Evolutionary conservation across 1,140 invertebrate genomes (phyloP).

Genomic region (Brachionus rotundiformis): DNA sequence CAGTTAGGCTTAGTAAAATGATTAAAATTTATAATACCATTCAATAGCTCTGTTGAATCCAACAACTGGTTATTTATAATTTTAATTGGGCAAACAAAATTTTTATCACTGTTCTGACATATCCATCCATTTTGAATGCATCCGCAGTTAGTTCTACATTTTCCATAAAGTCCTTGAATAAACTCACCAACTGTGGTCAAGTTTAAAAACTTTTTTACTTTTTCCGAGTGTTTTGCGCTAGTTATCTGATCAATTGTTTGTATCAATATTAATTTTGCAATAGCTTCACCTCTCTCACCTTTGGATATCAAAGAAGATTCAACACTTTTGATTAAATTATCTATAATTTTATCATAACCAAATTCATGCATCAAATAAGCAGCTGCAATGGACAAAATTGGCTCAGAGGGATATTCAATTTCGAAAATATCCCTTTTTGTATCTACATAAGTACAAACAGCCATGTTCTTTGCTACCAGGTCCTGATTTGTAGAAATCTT

Average conservation of each 20-base stretch:
- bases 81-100: neutral
- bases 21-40: slow-evolving; percentile 34
- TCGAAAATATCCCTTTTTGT: neutral
- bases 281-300: neutral
- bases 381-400: neutral
- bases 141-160: neutral
- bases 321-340: neutral
- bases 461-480: neutral
- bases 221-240: no score
- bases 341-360: neutral
- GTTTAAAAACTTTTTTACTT: no score
- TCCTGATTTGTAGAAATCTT: neutral
- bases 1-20: neutral
- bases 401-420: neutral
- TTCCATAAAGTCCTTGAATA: neutral
- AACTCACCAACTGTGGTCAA: neutral
- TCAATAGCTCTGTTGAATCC: neutral
- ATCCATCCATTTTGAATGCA: neutral
- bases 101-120: neutral
- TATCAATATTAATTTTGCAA: neutral
- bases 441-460: neutral
- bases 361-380: neutral
- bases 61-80: neutral
- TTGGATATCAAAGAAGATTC: neutral
- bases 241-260: no score